These are phyloP conservation scores for Ectropis grisescens DNA, from an alignment of 1,140 invertebrate species.

Conservation along the genomic window DNA sequence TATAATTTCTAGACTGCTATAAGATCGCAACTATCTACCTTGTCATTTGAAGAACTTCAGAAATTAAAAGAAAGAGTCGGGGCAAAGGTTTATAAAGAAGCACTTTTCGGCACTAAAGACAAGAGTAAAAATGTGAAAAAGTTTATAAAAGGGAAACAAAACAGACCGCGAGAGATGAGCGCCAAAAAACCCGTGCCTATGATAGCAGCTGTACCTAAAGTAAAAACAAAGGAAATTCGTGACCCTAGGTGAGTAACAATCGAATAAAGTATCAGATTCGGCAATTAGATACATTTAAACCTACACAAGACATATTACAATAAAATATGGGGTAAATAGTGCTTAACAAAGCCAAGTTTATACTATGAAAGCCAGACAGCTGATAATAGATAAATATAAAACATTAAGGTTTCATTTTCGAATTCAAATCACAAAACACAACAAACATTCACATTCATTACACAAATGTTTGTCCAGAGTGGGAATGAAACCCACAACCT, in stretches of 20 bases:
- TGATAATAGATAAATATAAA: no score
- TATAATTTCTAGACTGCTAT: slow-evolving; percentile 39
- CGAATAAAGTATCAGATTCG: no score
- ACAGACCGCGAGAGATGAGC: slow-evolving; percentile 82
- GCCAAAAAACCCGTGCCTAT: slow-evolving; percentile 78
- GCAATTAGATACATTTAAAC: no score
- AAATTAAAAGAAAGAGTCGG: slow-evolving; percentile 86
- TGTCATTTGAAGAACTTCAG: slow-evolving; percentile 85
- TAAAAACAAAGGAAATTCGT: slow-evolving; percentile 71
- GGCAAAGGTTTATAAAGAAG: slow-evolving; percentile 83
- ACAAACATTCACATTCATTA: no score
- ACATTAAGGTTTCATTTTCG: no score
- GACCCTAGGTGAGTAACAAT: slow-evolving; percentile 73
- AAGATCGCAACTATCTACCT: slow-evolving; percentile 71
- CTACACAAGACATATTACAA: no score
- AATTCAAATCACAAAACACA: no score
- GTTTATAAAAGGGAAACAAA: slow-evolving; percentile 79
- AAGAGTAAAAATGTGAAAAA: slow-evolving; percentile 40
- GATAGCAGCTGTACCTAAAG: slow-evolving; percentile 52
- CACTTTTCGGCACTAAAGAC: slow-evolving; percentile 74
- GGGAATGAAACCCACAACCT: no score
- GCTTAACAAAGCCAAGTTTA: no score
- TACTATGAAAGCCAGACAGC: no score
- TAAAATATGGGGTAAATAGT: no score
- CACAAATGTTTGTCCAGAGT: no score